phyloP scores from a whole-genome alignment of 2,797 vertebrate genomes.

The Harpagifer antarcticus region DNA sequence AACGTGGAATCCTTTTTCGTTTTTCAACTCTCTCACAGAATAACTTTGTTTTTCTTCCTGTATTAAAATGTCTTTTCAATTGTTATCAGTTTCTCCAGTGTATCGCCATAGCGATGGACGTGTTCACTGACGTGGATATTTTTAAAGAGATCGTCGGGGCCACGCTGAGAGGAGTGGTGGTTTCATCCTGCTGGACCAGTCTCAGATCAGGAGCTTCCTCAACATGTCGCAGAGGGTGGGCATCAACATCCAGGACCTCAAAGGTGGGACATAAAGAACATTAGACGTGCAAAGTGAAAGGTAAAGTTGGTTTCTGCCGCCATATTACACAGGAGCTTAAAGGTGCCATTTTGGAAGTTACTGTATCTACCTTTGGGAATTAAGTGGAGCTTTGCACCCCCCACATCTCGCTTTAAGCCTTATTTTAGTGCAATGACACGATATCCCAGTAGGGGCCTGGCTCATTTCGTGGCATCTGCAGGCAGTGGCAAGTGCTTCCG shows the following conservation, averaged over 20 bases:
- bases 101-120: slow-evolving; percentile 93
- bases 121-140: slow-evolving; percentile 95
- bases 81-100: slow-evolving; percentile 79
- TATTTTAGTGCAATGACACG: not conserved
- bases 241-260: slow-evolving; percentile 88
- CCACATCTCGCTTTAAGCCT: not conserved
- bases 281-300: not conserved
- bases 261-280: slow-evolving; percentile 83
- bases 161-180: slow-evolving; percentile 86
- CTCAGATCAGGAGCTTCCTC: slow-evolving; percentile 88
- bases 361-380: not conserved
- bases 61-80: not conserved
- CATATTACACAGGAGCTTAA: no score
- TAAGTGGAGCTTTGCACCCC: not conserved
- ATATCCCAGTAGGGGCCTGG: no score
- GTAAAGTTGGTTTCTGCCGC: no score
- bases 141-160: slow-evolving; percentile 91
- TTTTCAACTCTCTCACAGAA: no score
- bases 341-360: not conserved
- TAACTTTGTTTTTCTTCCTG: not conserved
- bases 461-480: no score
- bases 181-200: slow-evolving; percentile 92
- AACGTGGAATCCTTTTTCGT: no score
- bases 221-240: slow-evolving; percentile 89
- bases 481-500: no score